Evolutionary conservation across 2,797 vertebrate species (phyloP), one percentile per base, ranked within the genome.

Genomic region (Gymnothorax reevesii): DNA sequence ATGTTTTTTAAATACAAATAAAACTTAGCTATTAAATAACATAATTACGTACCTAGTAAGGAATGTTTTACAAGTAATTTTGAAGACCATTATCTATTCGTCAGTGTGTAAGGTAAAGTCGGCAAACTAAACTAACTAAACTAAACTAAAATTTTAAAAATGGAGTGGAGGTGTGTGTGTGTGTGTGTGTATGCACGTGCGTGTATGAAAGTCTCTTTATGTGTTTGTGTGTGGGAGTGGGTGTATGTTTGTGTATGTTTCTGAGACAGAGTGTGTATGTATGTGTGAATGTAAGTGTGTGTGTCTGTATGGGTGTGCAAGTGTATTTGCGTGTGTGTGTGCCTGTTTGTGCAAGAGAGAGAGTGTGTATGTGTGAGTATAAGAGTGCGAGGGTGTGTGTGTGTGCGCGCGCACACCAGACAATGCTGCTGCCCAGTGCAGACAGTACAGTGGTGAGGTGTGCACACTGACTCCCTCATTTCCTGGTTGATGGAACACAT

Each of bases 401-500:
- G 73, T 85, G 69, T 83, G 79, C 66, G 77, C 84, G 83, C 83
- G 60, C 57, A 55, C 75, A 7, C 66, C 27, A n/a, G 59, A 86
- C 52, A 60, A 62, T 20, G 55, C 85, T 54, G 75, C 75, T 86
- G 75, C 85, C 77, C 13, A 42, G 82, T 52, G 75, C 77, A 86
- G 85, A 25, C 85, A 42, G 59, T 80, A 80, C 85, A 86, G 77
- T 85, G 57, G 25, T 5, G 10, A 55, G 75, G 33, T 27, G 57
- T 60, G 57, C 33, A 7, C 57, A 42, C 60, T 82, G 33, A 60
- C 75, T 64, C 73, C 49, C 57, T 66, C 57, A 64, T 86, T 86
- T 86, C 85, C 77, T 86, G 75, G 77, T 86, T 59, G 77, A 55
- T 22, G 59, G 75, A 66, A 52, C 77, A 66, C 17, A 86, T 75